Base-by-base conservation (phyloP, 2,888 invertebrate species). In the Alentia gelatinosa region DNA sequence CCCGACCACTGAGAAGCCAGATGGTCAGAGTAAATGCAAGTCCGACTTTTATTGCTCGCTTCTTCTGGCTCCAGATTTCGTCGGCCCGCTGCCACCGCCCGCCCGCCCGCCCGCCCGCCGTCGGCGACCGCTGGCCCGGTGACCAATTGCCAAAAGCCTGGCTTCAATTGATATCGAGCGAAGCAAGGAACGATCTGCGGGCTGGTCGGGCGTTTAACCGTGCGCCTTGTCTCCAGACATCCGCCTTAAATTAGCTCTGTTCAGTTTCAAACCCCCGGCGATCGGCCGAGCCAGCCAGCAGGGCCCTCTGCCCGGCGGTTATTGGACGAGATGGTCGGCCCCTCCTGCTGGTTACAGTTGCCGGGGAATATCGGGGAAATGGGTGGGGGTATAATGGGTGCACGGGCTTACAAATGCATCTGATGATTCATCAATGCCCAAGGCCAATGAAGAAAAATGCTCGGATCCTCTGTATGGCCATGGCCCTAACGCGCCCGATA, bases 341-440 rank as follows among this genome's bases (percentile, higher is more conserved):
- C 83, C 83, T 83, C 40, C 83, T 83, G 83, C 30, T 15, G 86
- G 26, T 30, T 39, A n/a, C n/a, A 30, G 83, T 9, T 83, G 3
- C 30, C 19, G 47, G 47, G 47, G 19, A 9, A 47, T 47, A 26
- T 63, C 23, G 15, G 63, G 63, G 63, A n/a, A 7, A 15, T 7
- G 37, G 19, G 37, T 9, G 12, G 42, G 47, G 47, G 26, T 47
- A 42, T 86, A 86, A 86, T 86, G 86, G 86, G 47, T 86, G 15
- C 47, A 86, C 26, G 50, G 47, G n/a, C n/a, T 47, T 42, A 86
- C 86, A 86, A 86, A 86, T 47, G 86, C 42, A 47, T 47, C 47
- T 86, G 86, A 86, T 86, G 86, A 86, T 86, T 86, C 86, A 86
- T 86, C 86, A 86, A 47, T 47, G 50, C 86, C 42, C 86, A 33